Evolutionary conservation across 2,888 invertebrate species (phyloP).

Genomic region (Lochmaea capreae): DNA sequence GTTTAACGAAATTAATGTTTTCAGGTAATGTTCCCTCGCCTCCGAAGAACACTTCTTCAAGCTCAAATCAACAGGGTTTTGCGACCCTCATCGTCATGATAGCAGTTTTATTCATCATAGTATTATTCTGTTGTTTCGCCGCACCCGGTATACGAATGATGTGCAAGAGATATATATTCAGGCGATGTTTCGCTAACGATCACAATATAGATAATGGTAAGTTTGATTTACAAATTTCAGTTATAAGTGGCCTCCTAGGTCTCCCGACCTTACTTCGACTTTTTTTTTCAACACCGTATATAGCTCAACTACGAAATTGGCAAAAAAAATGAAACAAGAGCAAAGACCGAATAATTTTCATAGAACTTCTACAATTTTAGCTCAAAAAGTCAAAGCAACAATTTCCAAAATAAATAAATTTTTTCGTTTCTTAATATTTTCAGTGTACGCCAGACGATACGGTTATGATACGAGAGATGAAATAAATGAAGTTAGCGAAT

Average conservation of each 20-base stretch:
- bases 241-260: neutral
- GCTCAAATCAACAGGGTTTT: conserved; percentile 63
- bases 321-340: too few relatives aligned
- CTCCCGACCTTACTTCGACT: neutral
- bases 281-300: neutral
- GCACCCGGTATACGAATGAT: conserved; percentile 69
- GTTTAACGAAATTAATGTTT: conserved; percentile 1
- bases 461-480: conserved; percentile 47
- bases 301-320: too few relatives aligned
- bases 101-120: conserved; percentile 69
- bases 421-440: conserved; percentile 4
- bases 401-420: too few relatives aligned
- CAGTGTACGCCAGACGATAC: conserved; percentile 55
- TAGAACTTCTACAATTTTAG: too few relatives aligned
- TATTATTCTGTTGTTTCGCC: conserved; percentile 71
- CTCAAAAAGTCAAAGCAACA: too few relatives aligned
- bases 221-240: conserved; percentile 14
- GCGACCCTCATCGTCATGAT: conserved; percentile 70
- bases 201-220: conserved; percentile 61
- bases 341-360: too few relatives aligned
- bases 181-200: conserved; percentile 66
- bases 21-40: conserved; percentile 27
- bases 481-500: conserved; percentile 43
- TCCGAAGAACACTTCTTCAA: conserved; percentile 20
- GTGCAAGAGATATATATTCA: conserved; percentile 64